Percentiles rank a stretch among this genome's conserved stretches.
Evolutionary conservation across 1,140 invertebrate species (phyloP).

Genomic region (Meloidogyne floridensis): DNA sequence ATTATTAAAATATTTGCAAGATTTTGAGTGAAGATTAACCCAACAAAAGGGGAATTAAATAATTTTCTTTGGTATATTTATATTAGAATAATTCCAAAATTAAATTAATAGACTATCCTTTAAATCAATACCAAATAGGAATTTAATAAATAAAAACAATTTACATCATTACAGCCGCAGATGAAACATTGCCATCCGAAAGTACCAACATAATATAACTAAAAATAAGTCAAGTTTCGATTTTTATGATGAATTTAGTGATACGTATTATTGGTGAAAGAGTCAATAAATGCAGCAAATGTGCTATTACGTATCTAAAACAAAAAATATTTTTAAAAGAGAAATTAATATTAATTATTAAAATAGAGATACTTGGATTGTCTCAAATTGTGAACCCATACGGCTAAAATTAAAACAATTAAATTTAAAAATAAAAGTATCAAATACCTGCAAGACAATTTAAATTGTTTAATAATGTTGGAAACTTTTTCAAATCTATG

Average conservation of each 20-base stretch:
- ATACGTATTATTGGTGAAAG: conserved; percentile 82
- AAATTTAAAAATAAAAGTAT: conserved; percentile 4
- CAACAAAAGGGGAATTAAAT: not conserved
- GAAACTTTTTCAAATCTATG: conserved; percentile 99
- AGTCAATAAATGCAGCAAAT: conserved; percentile 96
- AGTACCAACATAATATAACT: conserved; percentile 55
- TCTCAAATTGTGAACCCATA: conserved; percentile 94
- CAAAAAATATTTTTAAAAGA: not conserved
- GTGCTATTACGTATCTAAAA: conserved; percentile 88
- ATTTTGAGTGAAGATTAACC: not conserved
- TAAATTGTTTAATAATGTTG: conserved; percentile 99
- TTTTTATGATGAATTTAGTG: not conserved
- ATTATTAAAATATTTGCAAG: not conserved
- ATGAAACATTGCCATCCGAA: conserved; percentile 70
- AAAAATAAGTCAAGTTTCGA: not conserved
- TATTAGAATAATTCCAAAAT: too few relatives aligned
- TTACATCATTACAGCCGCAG: conserved; percentile 88
- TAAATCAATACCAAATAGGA: too few relatives aligned
- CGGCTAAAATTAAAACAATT: conserved; percentile 75
- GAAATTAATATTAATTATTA: not conserved
- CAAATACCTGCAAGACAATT: conserved; percentile 80
- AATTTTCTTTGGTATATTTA: too few relatives aligned
- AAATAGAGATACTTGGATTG: conserved; percentile 75
- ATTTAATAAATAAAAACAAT: too few relatives aligned
- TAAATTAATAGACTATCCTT: too few relatives aligned